A percentile compares a stretch with the other conserved stretches of the same genome.
Evolutionary conservation across 2,888 invertebrate species (phyloP).

Genomic region (Acanthosepion esculentum): DNA sequence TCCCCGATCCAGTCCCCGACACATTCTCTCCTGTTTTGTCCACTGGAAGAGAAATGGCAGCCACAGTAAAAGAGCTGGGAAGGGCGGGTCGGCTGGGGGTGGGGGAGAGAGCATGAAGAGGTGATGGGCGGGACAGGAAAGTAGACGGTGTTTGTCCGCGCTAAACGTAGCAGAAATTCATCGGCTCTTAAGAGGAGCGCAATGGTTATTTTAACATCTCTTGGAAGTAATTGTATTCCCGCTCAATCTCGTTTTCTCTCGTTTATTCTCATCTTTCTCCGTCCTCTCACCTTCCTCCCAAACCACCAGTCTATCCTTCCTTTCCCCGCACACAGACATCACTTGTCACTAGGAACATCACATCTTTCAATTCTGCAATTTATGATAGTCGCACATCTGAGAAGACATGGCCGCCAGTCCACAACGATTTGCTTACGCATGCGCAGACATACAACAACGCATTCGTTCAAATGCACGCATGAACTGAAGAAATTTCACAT

Average conservation of each 20-base stretch:
- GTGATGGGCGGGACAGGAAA: background rate
- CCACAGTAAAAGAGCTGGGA: background rate
- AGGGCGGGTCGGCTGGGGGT: background rate
- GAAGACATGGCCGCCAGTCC: slow-evolving; percentile 14
- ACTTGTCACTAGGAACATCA: background rate
- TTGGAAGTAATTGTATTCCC: slow-evolving; percentile 8
- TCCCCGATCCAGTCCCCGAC: no score
- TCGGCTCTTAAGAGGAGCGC: slow-evolving; percentile 22
- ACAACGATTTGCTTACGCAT: background rate
- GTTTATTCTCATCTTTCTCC: slow-evolving; percentile 21
- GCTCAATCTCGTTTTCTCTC: slow-evolving; percentile 10
- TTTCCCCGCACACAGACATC: slow-evolving; percentile 4
- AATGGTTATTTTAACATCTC: slow-evolving; percentile 33
- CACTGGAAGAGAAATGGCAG: background rate
- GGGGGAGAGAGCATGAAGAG: background rate
- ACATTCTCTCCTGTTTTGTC: background rate
- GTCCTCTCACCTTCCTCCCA: background rate
- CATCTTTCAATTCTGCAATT: slow-evolving; percentile 23
- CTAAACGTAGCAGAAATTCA: slow-evolving; percentile 23
- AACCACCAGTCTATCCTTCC: slow-evolving; percentile 33
- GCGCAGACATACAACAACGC: background rate
- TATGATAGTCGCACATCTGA: slow-evolving; percentile 33
- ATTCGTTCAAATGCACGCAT: background rate
- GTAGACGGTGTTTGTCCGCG: slow-evolving; percentile 21
- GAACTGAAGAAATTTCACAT: background rate